Evolutionary conservation across 2,113 vertebrate genomes (phyloP).

Genomic region (Percina caprodes): DNA sequence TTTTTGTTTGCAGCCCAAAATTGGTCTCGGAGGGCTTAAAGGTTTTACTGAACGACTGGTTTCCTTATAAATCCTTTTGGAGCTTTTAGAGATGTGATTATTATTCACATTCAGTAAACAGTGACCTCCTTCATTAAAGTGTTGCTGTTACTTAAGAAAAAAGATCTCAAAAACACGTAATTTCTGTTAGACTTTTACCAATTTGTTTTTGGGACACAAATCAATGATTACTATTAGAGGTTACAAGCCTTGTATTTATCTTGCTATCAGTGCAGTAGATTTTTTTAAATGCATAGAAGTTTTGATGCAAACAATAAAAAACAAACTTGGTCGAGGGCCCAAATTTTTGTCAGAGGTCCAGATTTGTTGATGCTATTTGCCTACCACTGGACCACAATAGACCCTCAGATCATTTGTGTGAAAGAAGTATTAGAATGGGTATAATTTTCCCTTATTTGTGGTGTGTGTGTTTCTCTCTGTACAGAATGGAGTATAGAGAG

Average conservation of each 20-base stretch:
- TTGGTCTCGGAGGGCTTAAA: neutral
- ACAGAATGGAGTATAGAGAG: conserved; percentile 94
- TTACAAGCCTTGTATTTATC: neutral
- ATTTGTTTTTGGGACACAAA: neutral
- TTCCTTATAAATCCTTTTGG: neutral
- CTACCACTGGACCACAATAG: neutral
- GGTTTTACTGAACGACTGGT: too few species aligned
- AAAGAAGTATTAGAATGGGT: neutral
- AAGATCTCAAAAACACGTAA: neutral
- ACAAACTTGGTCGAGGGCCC: neutral
- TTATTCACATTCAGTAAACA: neutral
- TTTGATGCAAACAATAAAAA: neutral
- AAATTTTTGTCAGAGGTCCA: neutral
- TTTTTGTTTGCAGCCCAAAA: neutral
- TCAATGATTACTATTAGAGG: neutral
- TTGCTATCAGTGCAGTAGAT: neutral
- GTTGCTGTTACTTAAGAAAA: neutral
- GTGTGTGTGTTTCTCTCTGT: conserved; percentile 10
- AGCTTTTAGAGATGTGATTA: neutral
- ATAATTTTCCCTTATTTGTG: neutral
- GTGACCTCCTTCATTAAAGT: neutral
- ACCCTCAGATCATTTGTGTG: neutral
- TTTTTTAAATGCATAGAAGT: neutral
- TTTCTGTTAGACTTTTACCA: neutral
- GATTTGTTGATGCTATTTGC: neutral